A percentile compares a stretch with the other conserved stretches of the same genome.
These are phyloP conservation scores for Neotragus pygmaeus DNA, from an alignment of 2,113 vertebrate species.

Conservation along the genomic window DNA sequence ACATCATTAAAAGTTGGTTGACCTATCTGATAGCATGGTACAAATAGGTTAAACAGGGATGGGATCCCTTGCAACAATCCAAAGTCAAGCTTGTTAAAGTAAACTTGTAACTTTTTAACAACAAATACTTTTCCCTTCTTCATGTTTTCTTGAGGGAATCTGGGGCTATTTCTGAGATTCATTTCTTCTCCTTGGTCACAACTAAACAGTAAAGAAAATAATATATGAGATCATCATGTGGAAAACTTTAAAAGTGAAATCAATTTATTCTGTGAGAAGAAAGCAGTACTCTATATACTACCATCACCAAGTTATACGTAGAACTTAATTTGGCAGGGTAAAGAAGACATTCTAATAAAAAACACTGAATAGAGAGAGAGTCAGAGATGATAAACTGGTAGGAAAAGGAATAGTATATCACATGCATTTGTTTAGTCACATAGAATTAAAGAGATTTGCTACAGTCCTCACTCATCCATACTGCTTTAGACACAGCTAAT, in stretches of 20 bases:
- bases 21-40: neutral
- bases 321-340: neutral
- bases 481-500: neutral
- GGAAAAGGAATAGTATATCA: neutral
- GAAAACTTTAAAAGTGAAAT: neutral
- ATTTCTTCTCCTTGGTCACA: neutral
- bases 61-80: neutral
- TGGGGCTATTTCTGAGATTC: neutral
- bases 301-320: neutral
- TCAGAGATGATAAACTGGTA: neutral
- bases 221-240: neutral
- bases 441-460: neutral
- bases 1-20: slow-evolving; percentile 62
- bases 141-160: slow-evolving; percentile 23
- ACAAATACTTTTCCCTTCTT: neutral
- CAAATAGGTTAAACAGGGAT: slow-evolving; percentile 38
- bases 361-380: neutral
- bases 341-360: neutral
- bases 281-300: neutral
- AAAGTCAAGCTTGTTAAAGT: slow-evolving; percentile 48
- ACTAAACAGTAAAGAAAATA: neutral
- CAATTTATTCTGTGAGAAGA: neutral
- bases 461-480: neutral
- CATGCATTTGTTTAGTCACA: neutral
- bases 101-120: slow-evolving; percentile 44